These are phyloP conservation scores for Intellagama lesueurii DNA, from an alignment of 2,797 vertebrate genomes.

Conservation along the genomic window DNA sequence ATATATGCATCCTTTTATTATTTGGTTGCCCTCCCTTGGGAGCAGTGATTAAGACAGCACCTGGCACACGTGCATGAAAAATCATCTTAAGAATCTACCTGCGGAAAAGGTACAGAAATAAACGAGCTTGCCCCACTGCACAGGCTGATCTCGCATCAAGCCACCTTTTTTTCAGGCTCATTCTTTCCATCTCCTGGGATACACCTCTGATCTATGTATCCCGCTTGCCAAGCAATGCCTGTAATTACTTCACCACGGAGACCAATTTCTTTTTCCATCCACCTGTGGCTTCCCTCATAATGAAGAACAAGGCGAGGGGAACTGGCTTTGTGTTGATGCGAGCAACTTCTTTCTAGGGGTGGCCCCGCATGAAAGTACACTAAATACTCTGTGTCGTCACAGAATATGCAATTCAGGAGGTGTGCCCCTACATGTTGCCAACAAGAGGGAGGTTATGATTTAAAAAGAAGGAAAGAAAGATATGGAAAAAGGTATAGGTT, in stretches of 20 bases:
- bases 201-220: background rate
- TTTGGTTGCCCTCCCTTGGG: background rate
- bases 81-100: background rate
- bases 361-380: background rate
- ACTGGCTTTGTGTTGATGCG: slow-evolving; percentile 35
- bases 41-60: background rate
- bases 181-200: background rate
- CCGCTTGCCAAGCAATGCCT: background rate
- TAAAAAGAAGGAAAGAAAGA: background rate
- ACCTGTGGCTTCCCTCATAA: slow-evolving; percentile 73
- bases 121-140: too few species aligned
- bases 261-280: slow-evolving; percentile 81
- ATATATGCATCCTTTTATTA: background rate
- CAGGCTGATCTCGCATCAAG: background rate
- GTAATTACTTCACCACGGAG: slow-evolving; percentile 68
- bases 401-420: too few species aligned
- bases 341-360: slow-evolving; percentile 61
- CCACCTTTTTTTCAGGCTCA: background rate
- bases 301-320: slow-evolving; percentile 59
- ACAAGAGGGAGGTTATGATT: background rate
- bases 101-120: background rate
- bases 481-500: too few species aligned
- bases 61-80: background rate
- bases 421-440: too few species aligned
- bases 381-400: background rate